phyloP scores from a whole-genome alignment of 23 tunicate species.

The Halocynthia roretzi region DNA sequence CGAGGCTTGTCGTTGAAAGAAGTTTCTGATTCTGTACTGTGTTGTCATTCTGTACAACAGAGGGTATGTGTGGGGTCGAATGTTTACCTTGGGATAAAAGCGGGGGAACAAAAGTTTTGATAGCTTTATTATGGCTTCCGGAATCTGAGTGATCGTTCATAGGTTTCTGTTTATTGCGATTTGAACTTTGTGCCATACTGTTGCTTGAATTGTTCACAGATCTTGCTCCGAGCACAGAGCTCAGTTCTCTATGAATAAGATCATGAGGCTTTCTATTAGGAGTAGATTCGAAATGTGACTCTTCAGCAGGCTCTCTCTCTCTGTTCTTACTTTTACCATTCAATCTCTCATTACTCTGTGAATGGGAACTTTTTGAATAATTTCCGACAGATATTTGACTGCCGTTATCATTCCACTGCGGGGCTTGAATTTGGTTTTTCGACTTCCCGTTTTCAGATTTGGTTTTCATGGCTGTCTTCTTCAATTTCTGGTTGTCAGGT shows the following conservation, averaged over 20 bases:
- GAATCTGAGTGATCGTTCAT: background rate
- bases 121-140: background rate
- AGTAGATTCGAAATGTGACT: background rate
- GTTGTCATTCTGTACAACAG: too few relatives aligned
- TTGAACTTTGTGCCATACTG: too few relatives aligned
- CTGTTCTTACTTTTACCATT: background rate
- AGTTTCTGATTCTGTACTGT: too few relatives aligned
- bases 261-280: background rate
- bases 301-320: background rate
- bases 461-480: background rate
- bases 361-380: background rate
- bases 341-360: background rate
- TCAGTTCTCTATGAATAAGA: too few relatives aligned
- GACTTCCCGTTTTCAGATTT: background rate
- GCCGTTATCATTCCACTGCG: background rate
- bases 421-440: background rate
- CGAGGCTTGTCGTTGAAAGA: too few relatives aligned
- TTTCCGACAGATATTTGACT: background rate
- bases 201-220: too few relatives aligned
- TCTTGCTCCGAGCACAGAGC: too few relatives aligned
- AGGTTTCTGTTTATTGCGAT: background rate
- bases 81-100: background rate
- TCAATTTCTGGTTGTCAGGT: background rate
- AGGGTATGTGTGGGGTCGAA: too few relatives aligned
- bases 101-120: constrained; percentile 5